Evolutionary conservation across 2,888 invertebrate genomes (phyloP), one percentile per base, ranked within the genome.

Genomic region (Philhelius pedissequus): DNA sequence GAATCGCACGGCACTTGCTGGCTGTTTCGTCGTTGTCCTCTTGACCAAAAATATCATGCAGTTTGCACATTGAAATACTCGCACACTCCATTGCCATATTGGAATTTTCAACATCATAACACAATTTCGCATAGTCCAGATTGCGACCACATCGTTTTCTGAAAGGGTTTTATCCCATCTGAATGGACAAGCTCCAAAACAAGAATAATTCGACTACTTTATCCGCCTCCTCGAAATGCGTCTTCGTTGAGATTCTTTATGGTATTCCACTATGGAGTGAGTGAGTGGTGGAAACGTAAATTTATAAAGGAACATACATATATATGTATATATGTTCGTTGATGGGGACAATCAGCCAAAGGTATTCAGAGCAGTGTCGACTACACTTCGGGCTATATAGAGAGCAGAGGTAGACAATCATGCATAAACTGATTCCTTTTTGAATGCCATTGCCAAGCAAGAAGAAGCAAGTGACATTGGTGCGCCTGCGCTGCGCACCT

Each of bases 171-270:
- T 27, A 11, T 54, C 45, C 45, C 54, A 56, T 40, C 32, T 20
- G 20, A 56, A 56, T 13, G 56, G 54, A 56, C 45, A 73, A 50
- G 15, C 9, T 22, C 30, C 18, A 30, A 20, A 48, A 64, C 45
- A 58, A 32, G 48, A 58, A 48, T 50, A 68, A 22, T 56, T 71
- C 18, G 9, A 22, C 45, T 64, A 48, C 43, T 38, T 48, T 15
- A 73, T 25, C 77, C 81, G 45, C 82, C 79, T 83, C 69, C 69
- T 69, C 64, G 64, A 83, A 79, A 79, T 79, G 58, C 74, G 83
- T 79, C 83, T 70, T 35, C 54, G 56, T 64, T 27, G 74, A 74
- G 64, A 79, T 83, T 70, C 79, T 83, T 79, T 79, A 83, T 69
- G 54, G 82, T n/a, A 40, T 15, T 15, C n/a, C 58, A 60, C n/a